phyloP scores from a whole-genome alignment of 2,888 invertebrate genomes.

The Parnassius mnemosyne region DNA sequence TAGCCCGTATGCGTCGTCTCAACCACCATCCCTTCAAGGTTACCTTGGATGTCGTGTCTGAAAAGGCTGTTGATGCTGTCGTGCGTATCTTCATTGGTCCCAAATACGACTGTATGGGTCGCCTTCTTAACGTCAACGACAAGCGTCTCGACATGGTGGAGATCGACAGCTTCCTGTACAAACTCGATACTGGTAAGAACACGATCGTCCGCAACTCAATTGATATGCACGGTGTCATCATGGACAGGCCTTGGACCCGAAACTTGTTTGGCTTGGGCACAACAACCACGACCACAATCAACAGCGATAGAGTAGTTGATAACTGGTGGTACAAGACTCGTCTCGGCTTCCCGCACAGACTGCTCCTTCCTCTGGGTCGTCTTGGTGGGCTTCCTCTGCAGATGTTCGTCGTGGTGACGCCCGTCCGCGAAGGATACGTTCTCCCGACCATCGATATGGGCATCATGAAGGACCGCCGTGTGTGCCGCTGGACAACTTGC shows the following conservation, averaged over 20 bases:
- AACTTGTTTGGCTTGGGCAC: conserved; percentile 45
- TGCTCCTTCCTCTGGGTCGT: conserved; percentile 86
- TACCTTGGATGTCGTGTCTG: conserved; percentile 78
- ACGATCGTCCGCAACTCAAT: conserved; percentile 84
- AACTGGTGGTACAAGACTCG: conserved; percentile 78
- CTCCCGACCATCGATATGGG: conserved; percentile 67
- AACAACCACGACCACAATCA: conserved; percentile 55
- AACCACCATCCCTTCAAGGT: conserved; percentile 84
- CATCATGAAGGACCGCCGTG: conserved; percentile 72
- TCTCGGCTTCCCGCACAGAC: conserved; percentile 83
- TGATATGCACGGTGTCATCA: conserved; percentile 82
- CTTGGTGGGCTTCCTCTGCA: conserved; percentile 82
- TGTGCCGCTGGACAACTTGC: conserved; percentile 76
- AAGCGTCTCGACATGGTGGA: conserved; percentile 70
- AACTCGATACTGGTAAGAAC: conserved; percentile 84
- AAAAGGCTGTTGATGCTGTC: conserved; percentile 80
- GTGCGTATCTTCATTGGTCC: conserved; percentile 86
- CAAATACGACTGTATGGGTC: conserved; percentile 84
- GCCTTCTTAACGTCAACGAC: conserved; percentile 73
- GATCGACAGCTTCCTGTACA: conserved; percentile 79
- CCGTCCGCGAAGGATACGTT: conserved; percentile 71
- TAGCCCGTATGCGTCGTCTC: conserved; percentile 82
- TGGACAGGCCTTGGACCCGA: conserved; percentile 79
- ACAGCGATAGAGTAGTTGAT: conserved; percentile 75
- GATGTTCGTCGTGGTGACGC: conserved; percentile 82